Evolutionary conservation across 2,113 vertebrate genomes (phyloP).

Genomic region (Silurus meridionalis): DNA sequence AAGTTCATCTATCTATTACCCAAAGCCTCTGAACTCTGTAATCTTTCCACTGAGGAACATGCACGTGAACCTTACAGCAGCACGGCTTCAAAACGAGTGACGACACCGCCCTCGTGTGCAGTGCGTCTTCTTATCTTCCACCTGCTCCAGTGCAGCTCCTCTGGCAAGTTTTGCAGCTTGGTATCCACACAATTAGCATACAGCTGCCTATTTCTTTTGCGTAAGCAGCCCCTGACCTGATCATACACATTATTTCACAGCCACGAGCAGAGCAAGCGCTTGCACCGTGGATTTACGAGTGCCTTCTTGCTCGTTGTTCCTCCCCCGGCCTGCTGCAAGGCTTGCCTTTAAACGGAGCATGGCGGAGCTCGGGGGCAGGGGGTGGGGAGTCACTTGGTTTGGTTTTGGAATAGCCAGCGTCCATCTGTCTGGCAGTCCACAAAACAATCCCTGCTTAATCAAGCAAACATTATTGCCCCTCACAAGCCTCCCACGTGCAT

Average conservation of each 20-base stretch:
- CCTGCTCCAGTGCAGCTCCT: conserved; percentile 34
- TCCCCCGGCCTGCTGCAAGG: conserved; percentile 3
- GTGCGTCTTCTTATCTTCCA: conserved; percentile 39
- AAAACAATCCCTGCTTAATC: conserved; percentile 67
- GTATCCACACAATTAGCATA: conserved; percentile 67
- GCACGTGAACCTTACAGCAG: not conserved
- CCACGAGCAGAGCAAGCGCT: conserved; percentile 23
- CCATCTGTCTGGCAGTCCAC: conserved; percentile 68
- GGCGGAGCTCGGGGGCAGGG: not conserved
- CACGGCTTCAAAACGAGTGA: conserved; percentile 6
- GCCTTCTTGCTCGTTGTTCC: conserved; percentile 37
- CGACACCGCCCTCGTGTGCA: conserved; percentile 15
- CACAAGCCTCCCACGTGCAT: conserved; percentile 32
- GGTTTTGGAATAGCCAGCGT: conserved; percentile 54
- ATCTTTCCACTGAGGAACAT: not conserved
- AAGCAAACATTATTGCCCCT: conserved; percentile 68
- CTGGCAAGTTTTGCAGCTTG: conserved; percentile 13
- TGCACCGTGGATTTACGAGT: conserved; percentile 60
- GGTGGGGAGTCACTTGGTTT: not conserved
- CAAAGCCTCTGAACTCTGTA: conserved; percentile 2
- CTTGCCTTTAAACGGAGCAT: conserved; percentile 29
- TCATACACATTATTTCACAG: conserved; percentile 59
- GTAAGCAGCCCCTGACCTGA: conserved; percentile 32
- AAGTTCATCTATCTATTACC: not conserved
- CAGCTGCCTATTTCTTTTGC: conserved; percentile 64